A percentile compares a stretch with the other conserved stretches of the same genome.
Evolutionary conservation across 2,888 invertebrate species (phyloP).

Genomic region (Chrysina gloriosa): DNA sequence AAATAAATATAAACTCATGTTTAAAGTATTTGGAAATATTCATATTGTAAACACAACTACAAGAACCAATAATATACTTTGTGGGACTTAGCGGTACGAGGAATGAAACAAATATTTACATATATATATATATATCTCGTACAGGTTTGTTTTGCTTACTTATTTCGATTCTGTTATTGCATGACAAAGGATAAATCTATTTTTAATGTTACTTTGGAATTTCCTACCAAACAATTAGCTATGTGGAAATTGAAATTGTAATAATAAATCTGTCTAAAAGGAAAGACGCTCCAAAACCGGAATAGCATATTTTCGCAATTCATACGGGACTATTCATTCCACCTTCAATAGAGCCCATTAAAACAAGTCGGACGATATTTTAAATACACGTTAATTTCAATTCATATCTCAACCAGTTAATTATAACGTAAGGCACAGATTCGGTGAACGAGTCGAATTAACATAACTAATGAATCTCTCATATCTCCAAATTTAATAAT

Average conservation of each 20-base stretch:
- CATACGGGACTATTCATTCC: not conserved
- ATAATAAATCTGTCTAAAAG: not conserved
- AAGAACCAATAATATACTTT: no score
- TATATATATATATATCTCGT: no score
- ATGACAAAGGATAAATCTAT: not conserved
- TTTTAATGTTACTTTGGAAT: not conserved
- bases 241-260: no score
- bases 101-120: no score
- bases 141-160: no score
- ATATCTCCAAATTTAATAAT: conserved; percentile 36
- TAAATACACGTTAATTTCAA: conserved; percentile 13
- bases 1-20: no score
- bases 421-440: conserved; percentile 9
- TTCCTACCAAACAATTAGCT: no score
- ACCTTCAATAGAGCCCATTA: not conserved
- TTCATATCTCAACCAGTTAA: conserved; percentile 30
- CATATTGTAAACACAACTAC: no score
- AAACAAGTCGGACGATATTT: not conserved
- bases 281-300: not conserved
- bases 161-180: no score
- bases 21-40: no score
- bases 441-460: conserved; percentile 29
- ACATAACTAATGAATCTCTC: conserved; percentile 26
- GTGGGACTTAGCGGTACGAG: no score
- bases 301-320: not conserved